Conservation (phyloP, 2,888 invertebrate species). For the Idaea aversata region DNA sequence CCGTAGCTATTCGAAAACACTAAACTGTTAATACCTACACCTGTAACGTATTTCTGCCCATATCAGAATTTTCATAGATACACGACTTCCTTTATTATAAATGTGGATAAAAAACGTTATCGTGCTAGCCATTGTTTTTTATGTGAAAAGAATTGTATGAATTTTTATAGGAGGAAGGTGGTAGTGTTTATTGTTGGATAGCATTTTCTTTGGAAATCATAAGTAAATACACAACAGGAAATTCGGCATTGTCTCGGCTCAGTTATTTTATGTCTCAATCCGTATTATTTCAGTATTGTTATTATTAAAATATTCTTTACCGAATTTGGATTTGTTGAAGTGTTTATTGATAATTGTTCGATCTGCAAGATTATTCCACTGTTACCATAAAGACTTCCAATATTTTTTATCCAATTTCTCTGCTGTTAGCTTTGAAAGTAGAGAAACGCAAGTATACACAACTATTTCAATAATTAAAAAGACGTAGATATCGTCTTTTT, state of each 20-base stretch:
- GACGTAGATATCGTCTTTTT: neutral
- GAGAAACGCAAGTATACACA: too few relatives aligned
- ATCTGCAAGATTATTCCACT: neutral
- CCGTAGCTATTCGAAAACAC: conserved; percentile 32
- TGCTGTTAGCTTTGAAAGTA: too few relatives aligned
- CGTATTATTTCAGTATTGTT: neutral
- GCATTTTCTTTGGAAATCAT: neutral
- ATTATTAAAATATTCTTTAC: neutral
- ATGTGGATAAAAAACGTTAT: neutral
- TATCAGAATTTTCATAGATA: conserved; percentile 5
- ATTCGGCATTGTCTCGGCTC: neutral
- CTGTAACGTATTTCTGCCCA: conserved; percentile 6
- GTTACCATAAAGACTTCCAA: too few relatives aligned
- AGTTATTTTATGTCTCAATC: neutral
- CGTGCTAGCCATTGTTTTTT: neutral
- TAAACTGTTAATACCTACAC: conserved; percentile 12
- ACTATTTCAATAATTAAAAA: too few relatives aligned
- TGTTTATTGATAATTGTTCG: neutral
- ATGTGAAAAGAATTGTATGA: neutral
- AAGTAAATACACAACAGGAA: neutral
- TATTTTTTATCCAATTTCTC: too few relatives aligned
- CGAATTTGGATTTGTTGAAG: neutral
- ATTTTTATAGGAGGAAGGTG: neutral
- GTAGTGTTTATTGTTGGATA: neutral
- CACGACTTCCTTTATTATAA: conserved; percentile 11